These are phyloP conservation scores for Poeciliopsis turneri DNA, from an alignment of 2,797 vertebrate genomes.

Conservation along the genomic window DNA sequence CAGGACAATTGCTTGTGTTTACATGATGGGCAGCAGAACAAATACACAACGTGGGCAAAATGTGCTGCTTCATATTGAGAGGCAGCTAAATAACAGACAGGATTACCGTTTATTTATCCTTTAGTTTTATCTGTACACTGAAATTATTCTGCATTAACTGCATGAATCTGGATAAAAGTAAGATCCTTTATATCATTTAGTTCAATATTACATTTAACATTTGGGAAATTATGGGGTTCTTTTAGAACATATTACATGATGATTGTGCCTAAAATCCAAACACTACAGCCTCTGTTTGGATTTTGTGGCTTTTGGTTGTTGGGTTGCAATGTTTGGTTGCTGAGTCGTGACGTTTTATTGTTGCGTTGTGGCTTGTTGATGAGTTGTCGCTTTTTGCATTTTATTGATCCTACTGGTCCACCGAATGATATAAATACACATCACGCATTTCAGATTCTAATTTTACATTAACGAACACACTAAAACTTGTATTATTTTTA, in stretches of 20 bases:
- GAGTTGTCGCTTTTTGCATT: neutral
- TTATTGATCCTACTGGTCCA: neutral
- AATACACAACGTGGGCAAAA: neutral
- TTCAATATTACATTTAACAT: neutral
- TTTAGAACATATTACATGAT: neutral
- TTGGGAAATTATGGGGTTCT: neutral
- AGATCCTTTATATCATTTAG: neutral
- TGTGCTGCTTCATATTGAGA: neutral
- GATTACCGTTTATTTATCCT: neutral
- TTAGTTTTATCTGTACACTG: neutral
- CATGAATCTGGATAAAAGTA: neutral
- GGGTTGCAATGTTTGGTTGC: too few species aligned
- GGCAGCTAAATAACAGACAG: neutral
- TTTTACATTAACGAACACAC: neutral
- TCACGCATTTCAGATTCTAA: neutral
- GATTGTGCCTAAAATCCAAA: neutral
- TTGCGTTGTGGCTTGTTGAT: too few species aligned
- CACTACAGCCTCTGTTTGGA: neutral
- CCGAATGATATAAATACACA: neutral
- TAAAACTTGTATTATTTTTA: neutral
- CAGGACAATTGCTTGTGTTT: slow-evolving; percentile 26
- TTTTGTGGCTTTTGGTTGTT: neutral
- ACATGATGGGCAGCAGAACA: slow-evolving; percentile 9
- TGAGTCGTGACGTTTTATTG: too few species aligned
- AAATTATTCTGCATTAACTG: neutral